Percentiles rank a stretch among this genome's conserved stretches.
Evolutionary conservation across 1,140 invertebrate species (phyloP).

Genomic region (Bombus soroeensis): DNA sequence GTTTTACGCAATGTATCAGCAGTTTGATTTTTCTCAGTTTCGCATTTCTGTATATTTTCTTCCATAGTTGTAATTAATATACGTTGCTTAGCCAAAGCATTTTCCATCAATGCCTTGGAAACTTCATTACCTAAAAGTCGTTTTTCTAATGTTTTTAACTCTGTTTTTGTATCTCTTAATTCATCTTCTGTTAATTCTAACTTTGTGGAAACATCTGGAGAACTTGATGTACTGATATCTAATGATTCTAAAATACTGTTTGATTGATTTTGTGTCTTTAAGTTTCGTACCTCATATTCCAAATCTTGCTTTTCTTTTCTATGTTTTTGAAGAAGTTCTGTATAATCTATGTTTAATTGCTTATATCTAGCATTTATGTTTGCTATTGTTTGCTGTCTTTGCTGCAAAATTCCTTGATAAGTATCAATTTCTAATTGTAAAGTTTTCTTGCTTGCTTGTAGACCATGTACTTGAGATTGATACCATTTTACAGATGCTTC

Average conservation of each 20-base stretch:
- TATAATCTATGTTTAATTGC: conserved; percentile 67
- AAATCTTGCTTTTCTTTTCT: conserved; percentile 64
- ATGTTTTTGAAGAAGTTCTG: conserved; percentile 54
- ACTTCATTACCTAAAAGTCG: conserved; percentile 59
- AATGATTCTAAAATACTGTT: conserved; percentile 18
- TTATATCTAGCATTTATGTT: conserved; percentile 66
- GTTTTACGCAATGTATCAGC: conserved; percentile 43
- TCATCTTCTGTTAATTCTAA: conserved; percentile 68
- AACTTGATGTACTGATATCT: not conserved
- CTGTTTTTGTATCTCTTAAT: conserved; percentile 50
- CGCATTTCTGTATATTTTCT: conserved; percentile 58
- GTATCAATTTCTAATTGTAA: conserved; percentile 71
- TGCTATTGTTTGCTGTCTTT: conserved; percentile 66
- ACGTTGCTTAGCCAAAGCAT: conserved; percentile 55
- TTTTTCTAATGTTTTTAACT: conserved; percentile 66
- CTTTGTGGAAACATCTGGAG: conserved; percentile 54
- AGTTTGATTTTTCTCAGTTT: conserved; percentile 63
- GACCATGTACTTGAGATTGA: conserved; percentile 68
- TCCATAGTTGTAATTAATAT: conserved; percentile 63
- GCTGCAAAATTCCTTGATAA: conserved; percentile 68
- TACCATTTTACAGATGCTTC: conserved; percentile 74
- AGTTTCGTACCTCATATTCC: conserved; percentile 49
- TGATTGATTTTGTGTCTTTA: conserved; percentile 32
- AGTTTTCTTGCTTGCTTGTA: conserved; percentile 68
- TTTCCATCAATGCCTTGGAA: conserved; percentile 61